Conservation (phyloP, 37 sponge, comb jelly and placozoan genomes). For the Spongilla lacustris region DNA sequence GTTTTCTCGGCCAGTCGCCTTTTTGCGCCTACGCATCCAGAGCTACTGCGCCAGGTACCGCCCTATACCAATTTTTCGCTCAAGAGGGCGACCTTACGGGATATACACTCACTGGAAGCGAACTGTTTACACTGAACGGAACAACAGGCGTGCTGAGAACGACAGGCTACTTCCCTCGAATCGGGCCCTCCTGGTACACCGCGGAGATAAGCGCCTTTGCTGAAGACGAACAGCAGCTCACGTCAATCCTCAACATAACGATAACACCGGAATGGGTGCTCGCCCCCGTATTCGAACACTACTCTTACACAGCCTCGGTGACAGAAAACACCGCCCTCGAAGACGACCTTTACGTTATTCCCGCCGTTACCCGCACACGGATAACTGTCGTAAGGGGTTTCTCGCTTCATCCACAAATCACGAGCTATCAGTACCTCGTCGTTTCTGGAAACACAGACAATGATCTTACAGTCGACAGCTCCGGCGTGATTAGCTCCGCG, state of each 20-base stretch:
- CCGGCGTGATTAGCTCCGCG: conserved; percentile 10
- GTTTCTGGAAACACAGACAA: conserved; percentile 36
- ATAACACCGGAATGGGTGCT: conserved; percentile 9
- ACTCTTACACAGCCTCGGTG: background rate
- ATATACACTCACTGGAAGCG: conserved; percentile 3
- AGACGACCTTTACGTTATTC: background rate
- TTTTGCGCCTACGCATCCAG: conserved; percentile 38
- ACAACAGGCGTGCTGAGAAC: background rate
- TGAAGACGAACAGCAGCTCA: background rate
- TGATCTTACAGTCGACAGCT: conserved; percentile 27
- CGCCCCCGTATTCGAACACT: conserved; percentile 45
- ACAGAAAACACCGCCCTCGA: conserved; percentile 18
- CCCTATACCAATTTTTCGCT: conserved; percentile 50
- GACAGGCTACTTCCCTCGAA: background rate
- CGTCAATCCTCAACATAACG: background rate
- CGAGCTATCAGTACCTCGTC: conserved; percentile 17
- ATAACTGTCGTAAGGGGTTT: conserved; percentile 36
- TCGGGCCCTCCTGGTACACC: background rate
- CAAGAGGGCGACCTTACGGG: conserved; percentile 1
- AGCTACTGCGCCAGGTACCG: background rate
- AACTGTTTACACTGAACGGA: conserved; percentile 9
- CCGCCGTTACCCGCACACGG: background rate
- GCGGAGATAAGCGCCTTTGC: background rate
- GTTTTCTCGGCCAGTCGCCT: conserved; percentile 54
- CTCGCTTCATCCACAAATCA: background rate